phyloP scores from a whole-genome alignment of 2,797 vertebrate species.

The Chanos chanos region DNA sequence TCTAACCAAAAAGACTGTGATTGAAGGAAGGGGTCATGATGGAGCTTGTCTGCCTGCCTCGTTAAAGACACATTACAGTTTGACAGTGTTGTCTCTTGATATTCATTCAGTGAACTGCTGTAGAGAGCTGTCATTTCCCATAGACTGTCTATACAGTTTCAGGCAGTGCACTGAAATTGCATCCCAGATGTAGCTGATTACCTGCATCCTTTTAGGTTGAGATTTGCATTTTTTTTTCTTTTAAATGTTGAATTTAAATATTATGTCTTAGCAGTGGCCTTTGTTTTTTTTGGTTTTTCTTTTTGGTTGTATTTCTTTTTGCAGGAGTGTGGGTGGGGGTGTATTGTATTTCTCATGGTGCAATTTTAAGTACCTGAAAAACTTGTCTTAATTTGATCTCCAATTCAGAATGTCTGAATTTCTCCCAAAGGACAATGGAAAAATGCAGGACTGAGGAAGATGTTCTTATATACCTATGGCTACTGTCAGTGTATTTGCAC shows the following conservation, averaged over 20 bases:
- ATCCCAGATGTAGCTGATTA: slow-evolving; percentile 20
- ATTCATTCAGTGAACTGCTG: background rate
- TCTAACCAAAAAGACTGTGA: background rate
- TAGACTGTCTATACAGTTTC: slow-evolving; percentile 18
- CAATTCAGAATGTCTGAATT: slow-evolving; percentile 9
- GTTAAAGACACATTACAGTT: slow-evolving; percentile 26
- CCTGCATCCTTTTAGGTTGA: too few relatives aligned
- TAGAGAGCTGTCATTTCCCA: slow-evolving; percentile 15
- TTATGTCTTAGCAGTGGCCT: slow-evolving; percentile 21
- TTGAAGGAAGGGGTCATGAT: background rate
- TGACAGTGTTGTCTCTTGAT: slow-evolving; percentile 24
- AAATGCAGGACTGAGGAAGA: slow-evolving; percentile 9
- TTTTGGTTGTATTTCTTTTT: background rate
- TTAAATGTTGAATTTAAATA: background rate
- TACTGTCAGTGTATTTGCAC: slow-evolving; percentile 52
- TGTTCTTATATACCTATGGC: slow-evolving; percentile 15
- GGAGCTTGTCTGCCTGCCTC: background rate
- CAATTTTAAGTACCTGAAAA: slow-evolving; percentile 17
- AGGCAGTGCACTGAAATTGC: slow-evolving; percentile 30
- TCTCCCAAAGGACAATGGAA: background rate
- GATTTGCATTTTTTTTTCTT: background rate
- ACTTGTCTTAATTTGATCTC: slow-evolving; percentile 16
- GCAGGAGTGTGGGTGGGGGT: too few relatives aligned
- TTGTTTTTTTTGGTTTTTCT: background rate
- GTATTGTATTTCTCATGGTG: slow-evolving; percentile 6